Evolutionary conservation across 2,888 invertebrate species (phyloP).

Genomic region (Sphecodes monilicornis): DNA sequence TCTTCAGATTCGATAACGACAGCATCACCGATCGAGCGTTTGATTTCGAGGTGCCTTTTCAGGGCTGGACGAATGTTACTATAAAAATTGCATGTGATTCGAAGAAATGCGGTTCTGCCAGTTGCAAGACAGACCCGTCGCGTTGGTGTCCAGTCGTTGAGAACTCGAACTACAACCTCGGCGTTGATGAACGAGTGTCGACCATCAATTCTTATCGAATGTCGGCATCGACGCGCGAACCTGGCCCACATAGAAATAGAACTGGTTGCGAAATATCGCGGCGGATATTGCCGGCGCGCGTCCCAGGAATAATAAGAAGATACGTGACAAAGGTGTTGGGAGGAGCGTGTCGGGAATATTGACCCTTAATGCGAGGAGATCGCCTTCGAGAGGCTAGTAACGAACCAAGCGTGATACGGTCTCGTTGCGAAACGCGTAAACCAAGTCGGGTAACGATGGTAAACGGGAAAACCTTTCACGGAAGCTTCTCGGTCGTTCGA

Average conservation of each 20-base stretch:
- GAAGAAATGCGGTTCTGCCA: not conserved
- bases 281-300: conserved; percentile 37
- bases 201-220: conserved; percentile 21
- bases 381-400: not conserved
- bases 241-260: conserved; percentile 33
- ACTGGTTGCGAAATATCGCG: conserved; percentile 36
- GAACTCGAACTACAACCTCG: not conserved
- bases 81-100: too few species aligned
- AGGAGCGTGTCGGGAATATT: conserved; percentile 16
- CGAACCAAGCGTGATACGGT: not conserved
- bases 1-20: too few species aligned
- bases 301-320: conserved; percentile 45
- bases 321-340: conserved; percentile 42
- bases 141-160: not conserved
- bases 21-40: too few species aligned
- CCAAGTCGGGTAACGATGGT: not conserved
- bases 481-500: not conserved
- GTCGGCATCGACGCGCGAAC: conserved; percentile 34
- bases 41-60: not conserved
- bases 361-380: conserved; percentile 19
- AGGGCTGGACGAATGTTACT: not conserved
- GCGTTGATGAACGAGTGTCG: not conserved
- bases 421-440: conserved; percentile 7
- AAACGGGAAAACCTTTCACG: not conserved
- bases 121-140: not conserved